phyloP scores from a whole-genome alignment of 2,113 vertebrate genomes.

The Loxodonta africana region DNA sequence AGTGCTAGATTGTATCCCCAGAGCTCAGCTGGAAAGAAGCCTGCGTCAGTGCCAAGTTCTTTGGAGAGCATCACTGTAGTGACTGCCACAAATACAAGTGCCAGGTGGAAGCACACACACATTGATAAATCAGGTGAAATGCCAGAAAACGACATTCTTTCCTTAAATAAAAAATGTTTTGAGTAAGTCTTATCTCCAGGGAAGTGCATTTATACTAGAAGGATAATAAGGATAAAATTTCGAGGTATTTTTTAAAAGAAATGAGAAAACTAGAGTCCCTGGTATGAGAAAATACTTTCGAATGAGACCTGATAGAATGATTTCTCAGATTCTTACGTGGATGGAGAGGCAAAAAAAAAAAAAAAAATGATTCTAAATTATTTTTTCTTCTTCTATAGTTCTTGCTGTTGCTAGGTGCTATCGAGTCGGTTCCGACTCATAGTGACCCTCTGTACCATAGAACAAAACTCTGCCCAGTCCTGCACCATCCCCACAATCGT shows the following conservation, averaged over 20 bases:
- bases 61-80: background rate
- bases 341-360: background rate
- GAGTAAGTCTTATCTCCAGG: background rate
- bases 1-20: background rate
- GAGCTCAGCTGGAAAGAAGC: background rate
- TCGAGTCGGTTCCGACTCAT: too few relatives aligned
- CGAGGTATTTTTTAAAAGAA: conserved; percentile 46
- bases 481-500: too few relatives aligned
- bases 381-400: background rate
- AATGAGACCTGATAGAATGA: background rate
- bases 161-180: conserved; percentile 13
- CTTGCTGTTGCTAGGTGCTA: too few relatives aligned
- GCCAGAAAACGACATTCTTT: background rate
- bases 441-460: too few relatives aligned
- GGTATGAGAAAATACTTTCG: background rate
- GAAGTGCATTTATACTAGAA: conserved; percentile 13
- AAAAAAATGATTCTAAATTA: background rate
- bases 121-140: background rate
- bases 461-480: too few relatives aligned
- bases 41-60: background rate
- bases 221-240: conserved; percentile 30
- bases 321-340: conserved; percentile 4
- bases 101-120: background rate
- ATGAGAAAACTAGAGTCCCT: background rate
- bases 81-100: background rate